Evolutionary conservation across 2,113 vertebrate species (phyloP).

Genomic region (Corythornis vintsioides): DNA sequence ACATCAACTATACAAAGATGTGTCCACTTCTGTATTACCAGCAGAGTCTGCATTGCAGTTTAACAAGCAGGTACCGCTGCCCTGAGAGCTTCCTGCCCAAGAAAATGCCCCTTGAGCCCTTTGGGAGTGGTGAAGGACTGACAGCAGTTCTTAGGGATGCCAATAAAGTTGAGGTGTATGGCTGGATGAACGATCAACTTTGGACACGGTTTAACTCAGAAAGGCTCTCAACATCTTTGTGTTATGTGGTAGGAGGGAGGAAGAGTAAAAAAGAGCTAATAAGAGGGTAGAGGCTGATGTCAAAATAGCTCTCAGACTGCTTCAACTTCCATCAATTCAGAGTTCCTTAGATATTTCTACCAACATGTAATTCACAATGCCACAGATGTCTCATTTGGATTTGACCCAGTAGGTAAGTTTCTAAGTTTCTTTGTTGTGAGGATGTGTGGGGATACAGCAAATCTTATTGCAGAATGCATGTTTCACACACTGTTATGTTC

Average conservation of each 20-base stretch:
- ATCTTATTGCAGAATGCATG: neutral
- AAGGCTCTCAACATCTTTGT: neutral
- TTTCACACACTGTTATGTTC: neutral
- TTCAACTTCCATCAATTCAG: neutral
- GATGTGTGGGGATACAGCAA: neutral
- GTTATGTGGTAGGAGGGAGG: neutral
- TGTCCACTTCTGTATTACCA: neutral
- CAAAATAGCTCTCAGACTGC: neutral
- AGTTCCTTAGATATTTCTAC: neutral
- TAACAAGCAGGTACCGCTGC: neutral
- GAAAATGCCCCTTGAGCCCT: accelerated
- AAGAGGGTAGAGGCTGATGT: neutral
- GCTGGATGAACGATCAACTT: neutral
- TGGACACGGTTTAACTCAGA: neutral
- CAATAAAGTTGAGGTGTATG: neutral
- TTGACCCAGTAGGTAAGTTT: neutral
- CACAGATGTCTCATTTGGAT: neutral
- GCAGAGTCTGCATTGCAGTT: neutral
- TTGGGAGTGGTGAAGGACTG: neutral
- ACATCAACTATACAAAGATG: accelerated
- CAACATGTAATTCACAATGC: neutral
- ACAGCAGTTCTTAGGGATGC: neutral
- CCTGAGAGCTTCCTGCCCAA: neutral
- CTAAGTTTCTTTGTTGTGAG: neutral
- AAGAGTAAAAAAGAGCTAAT: neutral